Conservation (phyloP, 2,888 invertebrate genomes). For the Cremastinae sp. region DNA sequence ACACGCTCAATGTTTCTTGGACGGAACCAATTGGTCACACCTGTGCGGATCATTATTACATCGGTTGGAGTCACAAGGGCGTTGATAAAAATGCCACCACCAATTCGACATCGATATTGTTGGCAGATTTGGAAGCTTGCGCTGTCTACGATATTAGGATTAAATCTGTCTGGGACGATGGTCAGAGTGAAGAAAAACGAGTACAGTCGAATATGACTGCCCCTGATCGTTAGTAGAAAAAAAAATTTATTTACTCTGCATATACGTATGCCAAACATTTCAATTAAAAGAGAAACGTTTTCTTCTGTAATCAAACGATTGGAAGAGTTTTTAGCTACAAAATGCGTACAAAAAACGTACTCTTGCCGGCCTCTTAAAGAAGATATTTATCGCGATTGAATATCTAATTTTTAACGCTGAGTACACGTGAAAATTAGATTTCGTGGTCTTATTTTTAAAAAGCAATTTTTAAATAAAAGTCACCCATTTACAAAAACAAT, state of each 20-base stretch:
- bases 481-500: constrained; percentile 3
- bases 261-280: no score
- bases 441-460: no score
- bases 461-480: constrained; percentile 38
- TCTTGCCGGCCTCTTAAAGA: no score
- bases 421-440: no score
- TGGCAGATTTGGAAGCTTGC: constrained; percentile 69
- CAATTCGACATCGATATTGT: constrained; percentile 54
- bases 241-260: no score
- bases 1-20: constrained; percentile 68
- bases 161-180: constrained; percentile 63
- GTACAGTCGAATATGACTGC: constrained; percentile 55
- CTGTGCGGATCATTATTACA: constrained; percentile 69
- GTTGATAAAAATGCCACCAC: constrained; percentile 31
- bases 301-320: no score
- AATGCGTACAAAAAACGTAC: no score
- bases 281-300: no score
- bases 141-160: constrained; percentile 65
- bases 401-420: no score
- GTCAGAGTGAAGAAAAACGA: constrained; percentile 53
- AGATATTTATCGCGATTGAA: no score
- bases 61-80: constrained; percentile 60
- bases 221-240: constrained; percentile 52
- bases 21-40: constrained; percentile 66
- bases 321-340: no score